These are phyloP conservation scores for Enteromius argenteus DNA, from an alignment of 2,797 vertebrate genomes.

Conservation along the genomic window DNA sequence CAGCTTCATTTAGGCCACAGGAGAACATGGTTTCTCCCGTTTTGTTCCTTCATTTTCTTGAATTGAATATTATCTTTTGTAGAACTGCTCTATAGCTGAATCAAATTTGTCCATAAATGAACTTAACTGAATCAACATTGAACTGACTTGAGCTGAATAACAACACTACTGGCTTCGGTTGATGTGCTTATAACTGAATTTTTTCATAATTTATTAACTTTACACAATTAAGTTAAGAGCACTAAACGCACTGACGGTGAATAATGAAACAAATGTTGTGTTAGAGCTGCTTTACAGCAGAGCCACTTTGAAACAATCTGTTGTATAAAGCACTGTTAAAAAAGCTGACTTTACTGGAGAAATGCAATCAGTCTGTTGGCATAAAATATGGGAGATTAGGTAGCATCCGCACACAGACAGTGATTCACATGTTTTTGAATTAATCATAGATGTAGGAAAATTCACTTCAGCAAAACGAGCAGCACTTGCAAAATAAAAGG, in stretches of 20 bases:
- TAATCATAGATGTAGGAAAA: background rate
- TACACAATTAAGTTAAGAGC: background rate
- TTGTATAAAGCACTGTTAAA: background rate
- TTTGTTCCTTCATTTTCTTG: background rate
- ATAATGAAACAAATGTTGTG: background rate
- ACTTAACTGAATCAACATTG: background rate
- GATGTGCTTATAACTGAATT: background rate
- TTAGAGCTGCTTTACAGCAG: background rate
- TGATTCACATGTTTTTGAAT: constrained; percentile 1
- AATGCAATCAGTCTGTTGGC: background rate
- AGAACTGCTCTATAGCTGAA: background rate
- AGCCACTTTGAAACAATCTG: background rate
- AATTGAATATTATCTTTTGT: background rate
- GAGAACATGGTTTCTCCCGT: background rate
- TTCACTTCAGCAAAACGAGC: background rate
- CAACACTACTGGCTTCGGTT: background rate
- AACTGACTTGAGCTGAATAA: background rate
- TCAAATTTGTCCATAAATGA: background rate
- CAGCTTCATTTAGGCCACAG: too few relatives aligned
- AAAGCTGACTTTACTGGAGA: background rate
- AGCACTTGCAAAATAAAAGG: constrained; percentile 7
- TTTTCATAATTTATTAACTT: background rate
- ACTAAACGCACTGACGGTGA: background rate
- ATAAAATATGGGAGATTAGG: background rate
- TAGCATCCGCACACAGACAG: background rate